A percentile compares a stretch with the other conserved stretches of the same genome.
These are phyloP conservation scores for Enteromius radiatus DNA, from an alignment of 2,797 vertebrate species.

Conservation along the genomic window DNA sequence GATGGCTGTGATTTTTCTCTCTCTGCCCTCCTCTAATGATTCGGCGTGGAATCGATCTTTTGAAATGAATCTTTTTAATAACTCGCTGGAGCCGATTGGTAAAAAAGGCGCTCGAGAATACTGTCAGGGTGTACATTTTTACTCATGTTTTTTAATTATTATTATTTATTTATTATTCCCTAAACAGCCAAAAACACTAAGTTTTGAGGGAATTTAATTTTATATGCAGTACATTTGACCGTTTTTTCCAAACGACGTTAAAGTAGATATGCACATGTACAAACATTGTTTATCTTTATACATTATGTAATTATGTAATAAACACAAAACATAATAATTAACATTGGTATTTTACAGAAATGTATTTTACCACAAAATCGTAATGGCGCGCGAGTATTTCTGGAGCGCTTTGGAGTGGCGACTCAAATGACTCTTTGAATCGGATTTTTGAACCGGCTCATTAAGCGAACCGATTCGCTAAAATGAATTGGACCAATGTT, in stretches of 20 bases:
- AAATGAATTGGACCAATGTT: neutral
- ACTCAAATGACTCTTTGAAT: neutral
- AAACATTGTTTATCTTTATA: neutral
- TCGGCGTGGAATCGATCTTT: slow-evolving; percentile 42
- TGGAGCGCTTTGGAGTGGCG: neutral
- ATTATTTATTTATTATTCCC: neutral
- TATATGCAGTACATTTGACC: neutral
- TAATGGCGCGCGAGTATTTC: neutral
- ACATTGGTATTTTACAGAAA: neutral
- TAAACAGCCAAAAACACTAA: neutral
- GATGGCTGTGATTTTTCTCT: slow-evolving; percentile 47
- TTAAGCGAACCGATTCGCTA: neutral
- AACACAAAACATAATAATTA: neutral
- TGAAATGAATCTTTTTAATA: slow-evolving; percentile 17
- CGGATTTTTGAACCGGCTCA: neutral
- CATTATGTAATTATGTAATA: neutral
- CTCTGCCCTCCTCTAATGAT: slow-evolving; percentile 30
- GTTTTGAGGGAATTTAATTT: neutral
- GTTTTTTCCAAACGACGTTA: neutral
- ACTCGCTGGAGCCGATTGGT: neutral
- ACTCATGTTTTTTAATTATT: neutral
- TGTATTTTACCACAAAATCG: neutral
- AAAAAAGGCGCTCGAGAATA: neutral
- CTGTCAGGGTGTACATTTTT: neutral
- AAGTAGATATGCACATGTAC: neutral